Evolutionary conservation across 2,888 invertebrate species (phyloP), one percentile per base, ranked within the genome.

Genomic region (Epinotia brunnichana): DNA sequence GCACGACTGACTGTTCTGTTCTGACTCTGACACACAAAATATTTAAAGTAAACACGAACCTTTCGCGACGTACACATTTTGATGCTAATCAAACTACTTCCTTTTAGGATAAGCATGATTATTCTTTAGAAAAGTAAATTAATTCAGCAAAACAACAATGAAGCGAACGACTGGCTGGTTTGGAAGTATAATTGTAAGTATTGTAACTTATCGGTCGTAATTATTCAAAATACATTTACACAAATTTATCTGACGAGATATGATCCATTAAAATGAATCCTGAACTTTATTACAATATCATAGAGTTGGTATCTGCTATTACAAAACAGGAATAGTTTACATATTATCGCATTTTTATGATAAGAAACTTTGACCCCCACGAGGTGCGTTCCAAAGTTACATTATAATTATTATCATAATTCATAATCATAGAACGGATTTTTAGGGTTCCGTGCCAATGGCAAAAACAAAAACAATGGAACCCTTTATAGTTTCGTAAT

Each of bases 1-100:
- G 76, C 77, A 78, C 80, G 84, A 88, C 87, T 87, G 87, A 80
- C 77, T 68, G 69, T 63, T 73, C 74, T 69, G 48, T n/a, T 70
- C 67, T 71, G 63, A 59, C 76, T 70, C 67, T 71, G 63, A 59
- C 76, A 75, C 70, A 66, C 66, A 73, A 74, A 68, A 77, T 76
- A 75, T 74, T 75, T 77, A 76, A 44, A 74, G 76, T 74, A 77
- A 80, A 82, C 75, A 88, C 88, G 76, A 86, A 92, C 92, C 91
- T 90, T 90, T 82, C 80, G 86, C 79, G 83, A 78, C 78, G 88
- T 79, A 76, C 82, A 84, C 90, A 91, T 92, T 90, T 86, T 92
- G 75, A 91, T 87, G 90, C 80, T 86, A 86, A 91, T 85, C 79
- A 89, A 79, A 79, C 83, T 87, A 81, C 82, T 88, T 84, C 89